Percentiles rank a stretch among this genome's conserved stretches.
These are phyloP conservation scores for Centropyge bicolor DNA, from an alignment of 2,797 vertebrate genomes.

Conservation along the genomic window DNA sequence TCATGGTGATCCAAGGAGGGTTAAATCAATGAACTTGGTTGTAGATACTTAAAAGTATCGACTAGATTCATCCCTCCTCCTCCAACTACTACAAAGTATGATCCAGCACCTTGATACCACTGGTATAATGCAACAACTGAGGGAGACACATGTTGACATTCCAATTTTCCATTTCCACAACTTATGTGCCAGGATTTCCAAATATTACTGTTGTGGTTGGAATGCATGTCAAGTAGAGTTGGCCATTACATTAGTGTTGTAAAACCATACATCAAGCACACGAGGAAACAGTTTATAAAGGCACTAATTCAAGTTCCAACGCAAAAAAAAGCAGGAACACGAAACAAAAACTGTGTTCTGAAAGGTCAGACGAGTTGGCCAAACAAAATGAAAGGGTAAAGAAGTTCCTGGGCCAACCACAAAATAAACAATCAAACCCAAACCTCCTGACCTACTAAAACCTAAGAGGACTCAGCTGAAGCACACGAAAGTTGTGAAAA, in stretches of 20 bases:
- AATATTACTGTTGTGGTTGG: constrained; percentile 40
- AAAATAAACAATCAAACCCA: constrained; percentile 29
- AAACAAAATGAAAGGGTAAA: constrained; percentile 33
- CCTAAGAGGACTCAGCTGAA: background rate
- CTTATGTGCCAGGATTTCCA: constrained; percentile 18
- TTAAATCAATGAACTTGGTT: no score
- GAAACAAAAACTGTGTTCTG: constrained; percentile 22
- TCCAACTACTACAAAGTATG: no score
- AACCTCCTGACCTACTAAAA: constrained; percentile 24
- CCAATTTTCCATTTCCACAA: constrained; percentile 17
- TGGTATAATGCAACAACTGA: constrained; percentile 1
- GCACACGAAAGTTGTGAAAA: background rate
- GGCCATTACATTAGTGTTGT: constrained; percentile 10
- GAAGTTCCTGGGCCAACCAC: constrained; percentile 19
- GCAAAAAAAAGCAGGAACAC: constrained; percentile 28
- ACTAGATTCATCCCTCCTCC: no score
- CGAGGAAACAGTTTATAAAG: constrained; percentile 28
- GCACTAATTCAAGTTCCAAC: constrained; percentile 7
- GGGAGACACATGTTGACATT: constrained; percentile 13
- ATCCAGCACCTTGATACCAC: constrained; percentile 7
- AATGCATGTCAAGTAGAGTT: constrained; percentile 26
- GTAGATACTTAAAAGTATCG: no score
- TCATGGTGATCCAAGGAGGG: no score
- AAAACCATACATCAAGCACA: constrained; percentile 38
- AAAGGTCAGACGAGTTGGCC: constrained; percentile 40